Evolutionary conservation across 2,797 vertebrate species (phyloP).

Genomic region (Ambastaia sidthimunki): DNA sequence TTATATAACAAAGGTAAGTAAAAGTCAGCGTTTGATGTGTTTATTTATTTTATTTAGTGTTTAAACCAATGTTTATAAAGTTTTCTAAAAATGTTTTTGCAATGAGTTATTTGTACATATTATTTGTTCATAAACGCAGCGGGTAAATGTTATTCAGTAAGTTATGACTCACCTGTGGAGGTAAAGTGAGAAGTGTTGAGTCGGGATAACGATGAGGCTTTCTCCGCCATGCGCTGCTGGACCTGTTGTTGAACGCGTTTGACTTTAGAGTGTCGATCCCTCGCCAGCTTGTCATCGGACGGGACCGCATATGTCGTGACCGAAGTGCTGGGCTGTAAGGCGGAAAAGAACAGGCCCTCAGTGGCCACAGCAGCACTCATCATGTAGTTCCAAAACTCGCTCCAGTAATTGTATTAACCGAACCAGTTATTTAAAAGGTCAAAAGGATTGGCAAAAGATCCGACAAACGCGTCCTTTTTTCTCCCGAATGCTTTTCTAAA

Average conservation of each 20-base stretch:
- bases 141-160: background rate
- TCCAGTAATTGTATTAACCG: background rate
- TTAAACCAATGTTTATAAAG: too few species aligned
- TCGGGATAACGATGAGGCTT: slow-evolving; percentile 70
- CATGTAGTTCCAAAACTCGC: slow-evolving; percentile 16
- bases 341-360: slow-evolving; percentile 84
- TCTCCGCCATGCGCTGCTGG: slow-evolving; percentile 87
- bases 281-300: slow-evolving; percentile 80
- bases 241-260: slow-evolving; percentile 92
- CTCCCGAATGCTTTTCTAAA: background rate
- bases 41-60: too few species aligned
- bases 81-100: too few species aligned
- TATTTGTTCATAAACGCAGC: background rate
- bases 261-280: slow-evolving; percentile 74
- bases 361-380: slow-evolving; percentile 66
- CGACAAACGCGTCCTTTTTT: background rate
- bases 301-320: slow-evolving; percentile 88
- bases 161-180: slow-evolving; percentile 65
- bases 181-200: slow-evolving; percentile 61
- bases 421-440: background rate
- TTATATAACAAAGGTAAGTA: too few species aligned
- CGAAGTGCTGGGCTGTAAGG: slow-evolving; percentile 86
- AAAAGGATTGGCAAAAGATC: background rate
- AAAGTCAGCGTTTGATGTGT: too few species aligned
- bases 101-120: background rate